phyloP scores from a whole-genome alignment of 2,888 invertebrate species.

The Petrophora chlorosata region DNA sequence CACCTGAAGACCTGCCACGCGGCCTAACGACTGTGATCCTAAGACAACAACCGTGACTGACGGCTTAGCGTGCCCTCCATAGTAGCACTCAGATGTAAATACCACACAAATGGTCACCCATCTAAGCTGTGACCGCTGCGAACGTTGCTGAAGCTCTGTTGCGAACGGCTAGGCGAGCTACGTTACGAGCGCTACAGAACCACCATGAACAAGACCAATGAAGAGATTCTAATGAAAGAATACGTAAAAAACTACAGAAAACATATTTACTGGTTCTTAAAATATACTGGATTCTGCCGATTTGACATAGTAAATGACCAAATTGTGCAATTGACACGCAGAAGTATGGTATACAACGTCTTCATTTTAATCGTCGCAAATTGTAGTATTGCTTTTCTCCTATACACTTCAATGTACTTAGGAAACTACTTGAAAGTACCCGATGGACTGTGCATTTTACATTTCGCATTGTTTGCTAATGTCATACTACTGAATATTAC shows the following conservation, averaged over 20 bases:
- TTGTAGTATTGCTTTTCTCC: slow-evolving; percentile 38
- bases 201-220: slow-evolving; percentile 32
- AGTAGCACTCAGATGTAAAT: too few relatives aligned
- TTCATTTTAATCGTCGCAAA: slow-evolving; percentile 38
- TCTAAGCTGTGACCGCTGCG: too few relatives aligned
- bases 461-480: slow-evolving; percentile 48
- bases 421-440: slow-evolving; percentile 45
- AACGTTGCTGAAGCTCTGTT: too few relatives aligned
- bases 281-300: slow-evolving; percentile 51
- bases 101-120: too few relatives aligned
- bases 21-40: too few relatives aligned
- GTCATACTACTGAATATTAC: slow-evolving; percentile 48
- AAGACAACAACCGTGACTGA: too few relatives aligned
- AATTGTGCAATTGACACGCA: slow-evolving; percentile 43
- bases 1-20: too few relatives aligned
- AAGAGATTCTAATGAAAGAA: slow-evolving; percentile 44
- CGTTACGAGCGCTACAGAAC: too few relatives aligned
- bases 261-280: slow-evolving; percentile 41
- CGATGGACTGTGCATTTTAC: slow-evolving; percentile 46
- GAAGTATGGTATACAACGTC: slow-evolving; percentile 42
- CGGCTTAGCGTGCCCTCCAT: too few relatives aligned
- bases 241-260: slow-evolving; percentile 40
- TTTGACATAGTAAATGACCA: slow-evolving; percentile 50
- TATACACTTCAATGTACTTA: slow-evolving; percentile 40
- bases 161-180: too few relatives aligned